These are phyloP conservation scores for Ochotona curzoniae DNA, from an alignment of 2,113 vertebrate genomes.

Conservation along the genomic window DNA sequence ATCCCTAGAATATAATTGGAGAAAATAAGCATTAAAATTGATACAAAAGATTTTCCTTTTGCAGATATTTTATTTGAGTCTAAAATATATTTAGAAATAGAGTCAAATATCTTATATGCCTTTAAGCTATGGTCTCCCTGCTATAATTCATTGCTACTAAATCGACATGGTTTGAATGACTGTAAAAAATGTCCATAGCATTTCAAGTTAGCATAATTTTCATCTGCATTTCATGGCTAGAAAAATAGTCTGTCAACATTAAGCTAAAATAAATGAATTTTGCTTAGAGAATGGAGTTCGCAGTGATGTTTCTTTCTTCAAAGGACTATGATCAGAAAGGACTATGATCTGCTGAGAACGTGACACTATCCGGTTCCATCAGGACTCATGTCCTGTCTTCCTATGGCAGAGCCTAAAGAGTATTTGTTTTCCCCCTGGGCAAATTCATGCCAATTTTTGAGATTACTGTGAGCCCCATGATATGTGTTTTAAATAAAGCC, in stretches of 20 bases:
- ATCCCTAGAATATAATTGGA: slow-evolving; percentile 7
- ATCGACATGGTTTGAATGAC: neutral
- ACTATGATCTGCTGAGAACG: slow-evolving; percentile 40
- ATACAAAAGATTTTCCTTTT: slow-evolving; percentile 22
- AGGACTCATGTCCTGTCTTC: slow-evolving; percentile 24
- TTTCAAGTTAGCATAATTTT: slow-evolving; percentile 7
- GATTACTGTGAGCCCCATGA: slow-evolving; percentile 27
- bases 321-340: neutral
- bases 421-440: neutral
- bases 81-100: slow-evolving; percentile 45
- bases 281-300: slow-evolving; percentile 11
- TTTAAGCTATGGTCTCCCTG: neutral
- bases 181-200: neutral
- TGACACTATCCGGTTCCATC: slow-evolving; percentile 4
- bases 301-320: neutral
- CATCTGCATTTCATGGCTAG: neutral
- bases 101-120: neutral
- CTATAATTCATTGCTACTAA: neutral
- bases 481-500: slow-evolving; percentile 29
- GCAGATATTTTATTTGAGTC: slow-evolving; percentile 49
- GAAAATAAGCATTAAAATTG: slow-evolving; percentile 56
- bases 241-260: slow-evolving; percentile 5
- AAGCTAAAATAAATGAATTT: slow-evolving; percentile 50
- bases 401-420: slow-evolving; percentile 49
- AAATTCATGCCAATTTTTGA: slow-evolving; percentile 56